These are phyloP conservation scores for Camponotus floridanus DNA, from an alignment of 1,140 invertebrate species.

Conservation along the genomic window DNA sequence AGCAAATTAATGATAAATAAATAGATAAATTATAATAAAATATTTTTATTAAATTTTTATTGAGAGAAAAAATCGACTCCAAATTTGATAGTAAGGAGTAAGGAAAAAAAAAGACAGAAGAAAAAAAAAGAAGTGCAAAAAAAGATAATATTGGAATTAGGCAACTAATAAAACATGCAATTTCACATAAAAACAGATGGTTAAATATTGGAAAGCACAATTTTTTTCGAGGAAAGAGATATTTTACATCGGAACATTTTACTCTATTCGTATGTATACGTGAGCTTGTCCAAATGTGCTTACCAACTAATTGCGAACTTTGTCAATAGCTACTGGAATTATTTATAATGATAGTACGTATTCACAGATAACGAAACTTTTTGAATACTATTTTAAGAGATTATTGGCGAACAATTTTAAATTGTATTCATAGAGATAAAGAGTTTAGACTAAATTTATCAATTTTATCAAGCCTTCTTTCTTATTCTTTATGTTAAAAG, in stretches of 20 bases:
- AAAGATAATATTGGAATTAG: too few relatives aligned
- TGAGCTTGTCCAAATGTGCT: background rate
- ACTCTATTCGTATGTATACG: background rate
- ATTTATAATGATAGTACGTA: slow-evolving; percentile 5
- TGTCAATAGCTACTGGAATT: background rate
- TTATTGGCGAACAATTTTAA: too few relatives aligned
- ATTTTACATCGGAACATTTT: background rate
- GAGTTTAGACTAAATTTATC: background rate
- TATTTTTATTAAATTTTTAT: background rate
- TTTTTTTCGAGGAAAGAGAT: background rate
- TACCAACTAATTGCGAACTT: slow-evolving; percentile 6
- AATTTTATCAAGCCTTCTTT: slow-evolving; percentile 26
- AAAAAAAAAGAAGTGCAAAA: background rate
- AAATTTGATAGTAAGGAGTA: slow-evolving; percentile 1
- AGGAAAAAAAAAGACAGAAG: background rate
- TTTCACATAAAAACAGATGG: background rate
- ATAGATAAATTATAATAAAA: background rate
- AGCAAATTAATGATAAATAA: background rate
- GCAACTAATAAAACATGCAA: background rate
- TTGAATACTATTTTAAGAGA: too few relatives aligned
- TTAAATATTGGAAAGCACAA: slow-evolving; percentile 8
- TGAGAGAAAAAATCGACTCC: background rate
- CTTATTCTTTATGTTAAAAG: slow-evolving; percentile 18
- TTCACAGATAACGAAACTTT: background rate
- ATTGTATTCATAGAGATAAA: background rate